Conservation (phyloP, 2,113 vertebrate species). For the Cinclus cinclus region DNA sequence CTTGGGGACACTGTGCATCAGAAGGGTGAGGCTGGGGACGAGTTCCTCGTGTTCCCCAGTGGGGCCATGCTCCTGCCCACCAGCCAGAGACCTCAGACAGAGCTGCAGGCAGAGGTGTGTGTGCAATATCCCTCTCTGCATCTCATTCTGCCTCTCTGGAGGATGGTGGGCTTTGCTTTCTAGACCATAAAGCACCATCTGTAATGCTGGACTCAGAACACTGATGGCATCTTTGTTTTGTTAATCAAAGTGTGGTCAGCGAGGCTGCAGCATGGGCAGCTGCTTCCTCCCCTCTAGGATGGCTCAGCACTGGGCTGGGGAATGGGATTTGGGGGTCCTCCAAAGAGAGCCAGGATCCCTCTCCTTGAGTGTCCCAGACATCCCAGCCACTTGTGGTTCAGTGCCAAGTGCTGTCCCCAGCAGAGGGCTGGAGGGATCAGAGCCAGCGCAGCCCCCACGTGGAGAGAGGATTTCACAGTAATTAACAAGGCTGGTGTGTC, state of each 20-base stretch:
- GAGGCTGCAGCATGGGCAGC: neutral
- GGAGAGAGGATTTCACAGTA: neutral
- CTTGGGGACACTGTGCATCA: fast-evolving
- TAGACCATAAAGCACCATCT: neutral
- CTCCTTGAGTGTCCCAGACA: neutral
- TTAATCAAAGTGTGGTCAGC: neutral
- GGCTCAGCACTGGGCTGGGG: fast-evolving
- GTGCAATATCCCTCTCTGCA: neutral
- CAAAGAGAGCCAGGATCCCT: neutral
- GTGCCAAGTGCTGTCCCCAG: neutral
- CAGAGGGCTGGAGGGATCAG: neutral
- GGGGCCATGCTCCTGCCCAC: neutral
- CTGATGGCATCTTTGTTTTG: fast-evolving
- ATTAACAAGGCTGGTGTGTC: neutral
- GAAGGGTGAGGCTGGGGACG: neutral
- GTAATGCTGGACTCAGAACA: neutral
- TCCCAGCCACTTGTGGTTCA: neutral
- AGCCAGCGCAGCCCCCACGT: neutral
- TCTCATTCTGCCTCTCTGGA: neutral
- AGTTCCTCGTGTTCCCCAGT: neutral
- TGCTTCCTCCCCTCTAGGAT: neutral
- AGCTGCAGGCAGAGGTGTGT: neutral
- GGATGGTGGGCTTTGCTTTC: neutral
- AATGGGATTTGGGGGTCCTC: fast-evolving
- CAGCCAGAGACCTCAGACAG: neutral